Base-by-base conservation (phyloP, 2,113 vertebrate genomes). In the Pundamilia nyererei region DNA sequence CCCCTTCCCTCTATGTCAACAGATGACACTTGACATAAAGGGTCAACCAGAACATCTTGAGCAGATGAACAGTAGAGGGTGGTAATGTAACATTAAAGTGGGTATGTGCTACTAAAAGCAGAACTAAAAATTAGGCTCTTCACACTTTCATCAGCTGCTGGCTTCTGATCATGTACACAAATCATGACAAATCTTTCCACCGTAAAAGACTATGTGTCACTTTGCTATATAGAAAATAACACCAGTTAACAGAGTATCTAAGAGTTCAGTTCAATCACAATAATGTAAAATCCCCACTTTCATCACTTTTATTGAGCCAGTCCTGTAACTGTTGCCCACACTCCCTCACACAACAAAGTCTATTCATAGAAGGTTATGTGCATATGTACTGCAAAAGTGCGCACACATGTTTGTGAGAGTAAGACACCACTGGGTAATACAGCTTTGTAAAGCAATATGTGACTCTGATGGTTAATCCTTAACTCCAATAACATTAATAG, bases 391-490 rank as follows among this genome's bases (percentile, higher is more conserved):
- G 19, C n/a, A 15, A 60, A 40, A 51, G 26, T 86, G 86, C 21
- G 56, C 80, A 75, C 56, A 12, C 7, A 33, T 47, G 62, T 56
- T 58, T 80, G 88, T 65, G 87, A 83, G 77, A 83, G 83, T 10
- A 55, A 90, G 82, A 89, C 86, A 90, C 83, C 81, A 62, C 83
- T 82, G 88, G 88, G 89, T 91, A 92, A 91, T 90, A 91, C 91
- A 90, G 94, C 93, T 95, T 88, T 95, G 95, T 92, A 90, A 95
- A 96, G 95, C 95, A 95, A 95, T 95, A 95, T 95, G 94, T 93
- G 92, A 93, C 93, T 93, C 92, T 95, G 93, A 90, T 92, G 93
- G 79, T 93, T 95, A 95, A 96, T 95, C 94, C 93, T 40, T 60
- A 87, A 94, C 89, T 92, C 88, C 92, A 96, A 96, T 95, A 95